Evolutionary conservation across 2,113 vertebrate species (phyloP), one percentile per base, ranked within the genome.

Genomic region (Saguinus imperator): DNA sequence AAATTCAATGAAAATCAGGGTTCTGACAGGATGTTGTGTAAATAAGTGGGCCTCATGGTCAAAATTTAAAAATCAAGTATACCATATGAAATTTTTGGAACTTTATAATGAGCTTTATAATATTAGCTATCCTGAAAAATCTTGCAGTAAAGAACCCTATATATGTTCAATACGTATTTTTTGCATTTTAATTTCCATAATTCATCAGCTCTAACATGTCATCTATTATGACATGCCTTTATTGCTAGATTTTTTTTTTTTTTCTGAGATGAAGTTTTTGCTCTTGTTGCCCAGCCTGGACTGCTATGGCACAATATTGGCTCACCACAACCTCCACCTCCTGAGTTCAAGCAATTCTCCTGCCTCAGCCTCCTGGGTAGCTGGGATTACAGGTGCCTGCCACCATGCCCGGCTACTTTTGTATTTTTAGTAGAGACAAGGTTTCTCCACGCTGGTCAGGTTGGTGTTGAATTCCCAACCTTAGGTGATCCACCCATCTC

Each of bases 211-310:
- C 40, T 91, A 89, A 55, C 57, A 25, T 81, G 8, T 85, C 77
- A 1, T 61, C 7, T 87, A 13, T 29, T 80, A 48, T 55, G 1
- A 52, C 4, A 84, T 55, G 55, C n/a, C 50, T 89, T 79, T 50
- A 95, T 64, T 79, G n/a, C 58, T 32, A 77, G 20, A 61, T 93
- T 83, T 94, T 77, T 8, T 84, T 61, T 90, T 83, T 93, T 77
- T 8, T 81, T 52, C 17, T 52, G 52, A 52, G 52, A 52, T 52
- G 16, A 16, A 17, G 52, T 17, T 52, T 52, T 52, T 52, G 16
- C 52, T 52, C 1, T 52, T 50, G 16, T 52, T 52, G 52, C 16
- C 52, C 52, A 52, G 16, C 52, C 52, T 52, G 52, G 52, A 52
- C 52, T 52, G 52, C 52, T 5, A 17, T 52, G 52, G 52, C 5